Conservation (phyloP, 1,140 invertebrate species). For the Platorchestia sp. region DNA sequence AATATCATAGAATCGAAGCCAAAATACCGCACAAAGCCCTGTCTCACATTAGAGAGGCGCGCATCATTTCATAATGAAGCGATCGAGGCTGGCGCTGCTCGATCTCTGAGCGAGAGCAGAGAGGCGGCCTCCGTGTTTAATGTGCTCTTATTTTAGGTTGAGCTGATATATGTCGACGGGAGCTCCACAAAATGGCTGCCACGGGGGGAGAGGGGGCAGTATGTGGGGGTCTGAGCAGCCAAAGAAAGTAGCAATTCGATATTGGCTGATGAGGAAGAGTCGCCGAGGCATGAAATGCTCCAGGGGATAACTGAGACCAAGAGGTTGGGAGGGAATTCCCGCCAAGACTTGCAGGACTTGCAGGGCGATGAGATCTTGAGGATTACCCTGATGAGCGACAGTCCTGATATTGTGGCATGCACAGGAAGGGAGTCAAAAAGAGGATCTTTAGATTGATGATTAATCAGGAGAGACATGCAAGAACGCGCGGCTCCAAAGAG, state of each 20-base stretch:
- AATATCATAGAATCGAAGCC: neutral
- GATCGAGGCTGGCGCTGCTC: neutral
- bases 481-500: neutral
- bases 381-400: neutral
- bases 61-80: neutral
- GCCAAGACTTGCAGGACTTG: neutral
- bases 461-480: neutral
- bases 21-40: neutral
- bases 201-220: neutral
- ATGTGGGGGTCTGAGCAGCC: neutral
- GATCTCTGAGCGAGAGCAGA: neutral
- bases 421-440: neutral
- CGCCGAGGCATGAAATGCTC: neutral
- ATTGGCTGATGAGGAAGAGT: conserved; percentile 6
- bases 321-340: neutral
- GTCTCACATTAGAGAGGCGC: neutral
- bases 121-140: neutral
- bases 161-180: neutral
- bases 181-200: neutral
- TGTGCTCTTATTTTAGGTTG: neutral
- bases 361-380: neutral
- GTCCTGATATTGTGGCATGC: neutral
- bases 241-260: conserved; percentile 1
- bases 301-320: neutral
- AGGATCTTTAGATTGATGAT: neutral